Conservation (phyloP, 2,888 invertebrate species). For the Unio pictorum region DNA sequence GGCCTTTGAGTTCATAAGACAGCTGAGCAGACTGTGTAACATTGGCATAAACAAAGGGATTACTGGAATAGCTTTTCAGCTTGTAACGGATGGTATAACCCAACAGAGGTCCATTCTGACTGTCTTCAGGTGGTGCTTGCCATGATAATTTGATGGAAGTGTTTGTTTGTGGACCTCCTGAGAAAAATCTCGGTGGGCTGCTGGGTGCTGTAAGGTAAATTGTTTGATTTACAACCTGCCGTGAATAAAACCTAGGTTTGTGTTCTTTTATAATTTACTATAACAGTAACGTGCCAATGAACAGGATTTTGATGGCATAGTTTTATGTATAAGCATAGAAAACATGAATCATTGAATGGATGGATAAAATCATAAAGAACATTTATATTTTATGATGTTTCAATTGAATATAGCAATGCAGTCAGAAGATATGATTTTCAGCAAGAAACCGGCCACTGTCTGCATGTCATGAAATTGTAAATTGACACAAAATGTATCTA, state of each 20-base stretch:
- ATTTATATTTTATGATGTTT: too few species aligned
- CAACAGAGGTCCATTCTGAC: conserved; percentile 90
- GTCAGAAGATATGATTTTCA: too few species aligned
- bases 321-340: too few species aligned
- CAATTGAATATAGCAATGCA: too few species aligned
- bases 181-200: conserved; percentile 94
- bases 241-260: not conserved
- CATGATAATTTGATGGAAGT: conserved; percentile 97
- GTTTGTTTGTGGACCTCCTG: conserved; percentile 93
- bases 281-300: too few species aligned
- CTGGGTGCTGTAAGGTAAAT: conserved; percentile 84
- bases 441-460: too few species aligned
- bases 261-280: too few species aligned
- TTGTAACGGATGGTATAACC: conserved; percentile 95
- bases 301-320: too few species aligned
- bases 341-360: too few species aligned
- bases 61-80: conserved; percentile 86
- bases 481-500: too few species aligned
- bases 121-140: conserved; percentile 94
- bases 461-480: too few species aligned
- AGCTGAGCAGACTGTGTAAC: conserved; percentile 66
- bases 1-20: conserved; percentile 89
- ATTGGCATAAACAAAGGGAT: conserved; percentile 78
- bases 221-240: not conserved
- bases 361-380: too few species aligned